Percentiles rank a stretch among this genome's conserved stretches.
These are phyloP conservation scores for Saxidomus purpurata DNA, from an alignment of 1,140 invertebrate species.

Conservation along the genomic window DNA sequence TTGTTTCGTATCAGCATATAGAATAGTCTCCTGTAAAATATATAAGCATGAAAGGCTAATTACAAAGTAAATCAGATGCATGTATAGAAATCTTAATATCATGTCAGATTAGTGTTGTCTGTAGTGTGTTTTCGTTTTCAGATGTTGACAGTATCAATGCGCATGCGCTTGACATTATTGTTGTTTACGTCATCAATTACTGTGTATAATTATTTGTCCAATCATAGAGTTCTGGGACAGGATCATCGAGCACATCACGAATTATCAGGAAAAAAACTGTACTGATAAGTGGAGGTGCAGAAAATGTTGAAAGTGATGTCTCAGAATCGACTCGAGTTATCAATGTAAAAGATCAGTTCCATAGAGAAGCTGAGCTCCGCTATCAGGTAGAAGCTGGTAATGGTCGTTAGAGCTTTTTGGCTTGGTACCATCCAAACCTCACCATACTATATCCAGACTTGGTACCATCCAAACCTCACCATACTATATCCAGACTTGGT, in stretches of 20 bases:
- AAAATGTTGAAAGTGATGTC: slow-evolving; percentile 35
- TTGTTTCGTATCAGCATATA: too few relatives aligned
- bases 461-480: neutral
- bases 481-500: neutral
- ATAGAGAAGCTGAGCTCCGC: slow-evolving; percentile 70
- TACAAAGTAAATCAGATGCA: too few relatives aligned
- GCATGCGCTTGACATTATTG: slow-evolving; percentile 2
- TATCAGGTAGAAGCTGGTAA: slow-evolving; percentile 73
- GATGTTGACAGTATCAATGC: slow-evolving; percentile 2
- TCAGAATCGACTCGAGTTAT: slow-evolving; percentile 54
- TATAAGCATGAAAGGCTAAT: too few relatives aligned
- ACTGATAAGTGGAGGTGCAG: slow-evolving; percentile 25
- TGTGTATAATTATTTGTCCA: slow-evolving; percentile 53
- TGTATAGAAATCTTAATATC: too few relatives aligned
- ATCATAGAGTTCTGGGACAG: slow-evolving; percentile 38
- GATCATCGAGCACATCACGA: slow-evolving; percentile 24
- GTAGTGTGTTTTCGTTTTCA: slow-evolving; percentile 3
- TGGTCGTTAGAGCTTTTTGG: slow-evolving; percentile 36
- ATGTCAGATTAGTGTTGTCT: too few relatives aligned
- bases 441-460: neutral
- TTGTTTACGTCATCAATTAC: slow-evolving; percentile 43
- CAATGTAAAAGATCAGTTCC: slow-evolving; percentile 69
- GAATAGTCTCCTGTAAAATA: too few relatives aligned
- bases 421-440: slow-evolving; percentile 19
- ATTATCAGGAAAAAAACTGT: slow-evolving; percentile 51